Percentiles rank a stretch among this genome's conserved stretches.
Conservation (phyloP, 2,797 vertebrate genomes). For the Lutjanus campechanus region DNA sequence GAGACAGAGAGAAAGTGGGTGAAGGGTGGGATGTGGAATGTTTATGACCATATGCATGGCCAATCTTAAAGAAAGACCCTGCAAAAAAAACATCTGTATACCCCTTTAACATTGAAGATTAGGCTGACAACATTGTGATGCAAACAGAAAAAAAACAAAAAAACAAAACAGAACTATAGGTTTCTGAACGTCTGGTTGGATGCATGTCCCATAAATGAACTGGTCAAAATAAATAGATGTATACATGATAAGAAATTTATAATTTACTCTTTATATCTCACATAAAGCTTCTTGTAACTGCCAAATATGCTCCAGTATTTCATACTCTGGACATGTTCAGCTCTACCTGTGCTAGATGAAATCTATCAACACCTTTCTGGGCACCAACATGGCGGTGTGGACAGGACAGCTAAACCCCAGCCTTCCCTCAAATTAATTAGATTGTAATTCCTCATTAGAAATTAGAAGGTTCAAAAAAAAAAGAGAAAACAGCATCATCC, state of each 20-base stretch:
- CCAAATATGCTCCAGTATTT: conserved; percentile 80
- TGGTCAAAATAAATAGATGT: conserved; percentile 95
- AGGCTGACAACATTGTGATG: conserved; percentile 62
- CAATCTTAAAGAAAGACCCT: conserved; percentile 47
- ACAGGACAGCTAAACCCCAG: conserved; percentile 77
- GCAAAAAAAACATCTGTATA: conserved; percentile 56
- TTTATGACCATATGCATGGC: conserved; percentile 65
- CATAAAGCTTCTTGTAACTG: conserved; percentile 92
- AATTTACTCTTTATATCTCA: conserved; percentile 89
- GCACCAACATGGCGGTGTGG: conserved; percentile 70
- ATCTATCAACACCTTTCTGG: conserved; percentile 77
- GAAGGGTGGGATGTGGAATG: conserved; percentile 81
- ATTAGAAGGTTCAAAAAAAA: conserved; percentile 45
- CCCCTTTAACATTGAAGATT: conserved; percentile 62
- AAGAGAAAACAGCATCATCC: conserved; percentile 31
- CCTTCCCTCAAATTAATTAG: conserved; percentile 68
- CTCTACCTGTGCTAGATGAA: conserved; percentile 86
- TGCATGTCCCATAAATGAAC: conserved; percentile 85
- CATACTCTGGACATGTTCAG: conserved; percentile 76
- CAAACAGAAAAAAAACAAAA: conserved; percentile 67
- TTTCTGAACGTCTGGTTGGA: conserved; percentile 81
- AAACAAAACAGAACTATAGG: conserved; percentile 56
- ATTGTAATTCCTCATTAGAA: conserved; percentile 74
- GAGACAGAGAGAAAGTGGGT: conserved; percentile 42
- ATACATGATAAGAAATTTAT: conserved; percentile 92